Evolutionary conservation across 1,140 invertebrate species (phyloP).

Genomic region (Schlechtendalia chinensis): DNA sequence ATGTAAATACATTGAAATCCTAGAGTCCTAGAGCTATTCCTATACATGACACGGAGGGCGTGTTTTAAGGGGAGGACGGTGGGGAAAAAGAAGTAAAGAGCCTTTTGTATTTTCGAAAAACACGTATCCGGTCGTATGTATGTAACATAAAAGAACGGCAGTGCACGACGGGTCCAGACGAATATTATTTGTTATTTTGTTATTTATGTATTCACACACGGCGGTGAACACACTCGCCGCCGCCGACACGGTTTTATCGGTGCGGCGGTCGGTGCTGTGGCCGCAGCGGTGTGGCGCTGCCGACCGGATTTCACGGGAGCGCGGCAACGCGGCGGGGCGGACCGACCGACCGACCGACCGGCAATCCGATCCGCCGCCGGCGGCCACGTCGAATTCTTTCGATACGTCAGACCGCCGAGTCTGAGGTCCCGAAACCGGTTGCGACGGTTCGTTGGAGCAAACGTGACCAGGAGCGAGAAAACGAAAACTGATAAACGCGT

Average conservation of each 20-base stretch:
- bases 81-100: neutral
- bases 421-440: constrained; percentile 6
- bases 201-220: constrained; percentile 7
- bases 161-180: neutral
- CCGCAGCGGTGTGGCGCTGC: constrained; percentile 36
- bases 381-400: constrained; percentile 41
- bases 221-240: neutral
- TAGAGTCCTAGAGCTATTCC: too few species aligned
- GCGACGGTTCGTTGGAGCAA: neutral
- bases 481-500: neutral
- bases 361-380: constrained; percentile 42
- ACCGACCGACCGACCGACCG: constrained; percentile 40
- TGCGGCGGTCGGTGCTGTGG: neutral
- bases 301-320: constrained; percentile 49
- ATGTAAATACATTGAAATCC: too few species aligned
- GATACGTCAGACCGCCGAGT: constrained; percentile 44
- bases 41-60: too few species aligned
- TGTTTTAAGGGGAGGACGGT: too few species aligned
- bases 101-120: neutral
- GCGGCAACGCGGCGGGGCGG: constrained; percentile 48
- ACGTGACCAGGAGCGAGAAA: neutral
- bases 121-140: neutral
- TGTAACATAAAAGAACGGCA: neutral
- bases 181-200: neutral
- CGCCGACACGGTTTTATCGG: constrained; percentile 25